Evolutionary conservation across 2,888 invertebrate species (phyloP).

Genomic region (Hyppa rectilinea): DNA sequence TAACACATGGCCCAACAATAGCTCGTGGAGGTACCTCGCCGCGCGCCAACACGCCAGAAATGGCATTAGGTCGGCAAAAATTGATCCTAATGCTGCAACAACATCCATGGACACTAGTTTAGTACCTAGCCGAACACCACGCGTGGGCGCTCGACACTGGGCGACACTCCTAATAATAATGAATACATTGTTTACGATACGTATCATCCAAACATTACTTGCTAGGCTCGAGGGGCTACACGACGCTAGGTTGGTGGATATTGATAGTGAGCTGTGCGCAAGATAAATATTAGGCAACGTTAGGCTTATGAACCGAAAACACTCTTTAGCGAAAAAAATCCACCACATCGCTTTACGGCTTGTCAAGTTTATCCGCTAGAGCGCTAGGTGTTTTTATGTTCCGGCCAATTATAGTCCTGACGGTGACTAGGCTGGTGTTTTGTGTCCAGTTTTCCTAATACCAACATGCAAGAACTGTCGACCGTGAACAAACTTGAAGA

Average conservation of each 20-base stretch:
- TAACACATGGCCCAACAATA: slow-evolving; percentile 91
- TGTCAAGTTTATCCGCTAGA: slow-evolving; percentile 29
- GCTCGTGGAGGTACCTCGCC: slow-evolving; percentile 91
- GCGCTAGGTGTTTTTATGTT: too few relatives aligned
- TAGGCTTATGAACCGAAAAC: slow-evolving; percentile 14
- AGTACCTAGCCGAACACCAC: slow-evolving; percentile 54
- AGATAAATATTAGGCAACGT: slow-evolving; percentile 25
- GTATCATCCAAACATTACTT: slow-evolving; percentile 43
- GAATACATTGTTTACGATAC: slow-evolving; percentile 86
- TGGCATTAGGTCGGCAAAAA: slow-evolving; percentile 92
- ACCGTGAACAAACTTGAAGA: slow-evolving; percentile 12
- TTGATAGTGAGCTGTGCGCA: slow-evolving; percentile 33
- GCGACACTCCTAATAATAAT: slow-evolving; percentile 72
- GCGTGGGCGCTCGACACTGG: slow-evolving; percentile 20
- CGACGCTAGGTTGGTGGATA: slow-evolving; percentile 57
- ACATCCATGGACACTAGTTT: slow-evolving; percentile 75
- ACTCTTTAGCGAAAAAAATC: not conserved
- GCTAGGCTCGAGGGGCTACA: slow-evolving; percentile 53
- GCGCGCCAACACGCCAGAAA: slow-evolving; percentile 93
- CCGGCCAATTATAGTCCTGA: not conserved
- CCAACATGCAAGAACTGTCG: not conserved
- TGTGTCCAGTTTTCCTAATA: not conserved
- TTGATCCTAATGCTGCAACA: slow-evolving; percentile 93
- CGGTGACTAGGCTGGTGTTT: not conserved
- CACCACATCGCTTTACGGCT: slow-evolving; percentile 21